phyloP scores from a whole-genome alignment of 92 coral and sea anemone species.

The Diadumene lineata region DNA sequence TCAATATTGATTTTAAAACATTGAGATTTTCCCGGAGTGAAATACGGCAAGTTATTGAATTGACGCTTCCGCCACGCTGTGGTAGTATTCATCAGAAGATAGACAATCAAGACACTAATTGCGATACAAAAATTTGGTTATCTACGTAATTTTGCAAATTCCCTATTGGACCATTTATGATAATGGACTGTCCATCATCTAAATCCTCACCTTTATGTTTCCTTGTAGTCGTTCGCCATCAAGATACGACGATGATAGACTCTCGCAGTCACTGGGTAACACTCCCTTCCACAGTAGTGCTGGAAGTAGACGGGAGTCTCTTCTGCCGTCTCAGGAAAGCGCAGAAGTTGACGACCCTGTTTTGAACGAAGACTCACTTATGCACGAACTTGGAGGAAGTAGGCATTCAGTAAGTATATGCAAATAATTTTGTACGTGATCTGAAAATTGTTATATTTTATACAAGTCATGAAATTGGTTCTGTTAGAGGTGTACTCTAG shows the following conservation, averaged over 20 bases:
- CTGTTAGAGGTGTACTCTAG: too few species aligned
- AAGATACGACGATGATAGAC: slow-evolving; percentile 27
- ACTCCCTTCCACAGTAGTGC: slow-evolving; percentile 18
- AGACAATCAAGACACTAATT: too few species aligned
- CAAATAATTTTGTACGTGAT: background rate
- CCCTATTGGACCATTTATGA: background rate
- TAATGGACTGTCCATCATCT: background rate
- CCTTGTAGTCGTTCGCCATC: slow-evolving; percentile 25
- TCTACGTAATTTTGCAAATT: too few species aligned
- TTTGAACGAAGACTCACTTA: slow-evolving; percentile 68
- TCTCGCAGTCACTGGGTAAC: slow-evolving; percentile 28
- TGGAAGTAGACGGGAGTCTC: slow-evolving; percentile 52
- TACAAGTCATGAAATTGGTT: too few species aligned
- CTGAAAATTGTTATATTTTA: too few species aligned
- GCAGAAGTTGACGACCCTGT: slow-evolving; percentile 76
- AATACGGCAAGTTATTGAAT: too few species aligned
- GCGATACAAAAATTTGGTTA: too few species aligned
- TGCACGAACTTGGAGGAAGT: slow-evolving; percentile 60
- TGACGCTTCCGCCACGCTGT: too few species aligned
- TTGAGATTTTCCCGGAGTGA: too few species aligned
- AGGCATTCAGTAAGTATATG: slow-evolving; percentile 55
- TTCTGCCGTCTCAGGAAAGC: slow-evolving; percentile 72
- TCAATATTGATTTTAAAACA: too few species aligned
- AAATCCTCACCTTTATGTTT: too few species aligned
- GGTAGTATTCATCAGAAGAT: too few species aligned